These are phyloP conservation scores for Cavia aperea DNA, from an alignment of 2,113 vertebrate genomes.

Conservation along the genomic window DNA sequence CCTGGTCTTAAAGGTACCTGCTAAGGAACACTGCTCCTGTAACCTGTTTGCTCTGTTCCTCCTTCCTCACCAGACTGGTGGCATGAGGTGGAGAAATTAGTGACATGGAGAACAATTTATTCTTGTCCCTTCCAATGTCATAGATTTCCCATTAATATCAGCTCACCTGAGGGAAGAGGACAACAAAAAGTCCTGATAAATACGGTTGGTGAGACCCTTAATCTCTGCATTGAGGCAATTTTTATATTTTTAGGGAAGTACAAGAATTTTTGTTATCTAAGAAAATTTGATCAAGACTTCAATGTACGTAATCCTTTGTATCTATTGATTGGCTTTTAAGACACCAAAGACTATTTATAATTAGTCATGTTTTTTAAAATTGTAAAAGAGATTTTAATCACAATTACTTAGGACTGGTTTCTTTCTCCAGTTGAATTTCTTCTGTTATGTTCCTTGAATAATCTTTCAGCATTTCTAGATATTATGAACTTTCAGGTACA, in stretches of 20 bases:
- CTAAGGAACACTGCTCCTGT: background rate
- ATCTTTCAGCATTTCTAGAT: background rate
- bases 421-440: background rate
- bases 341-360: background rate
- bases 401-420: background rate
- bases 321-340: background rate
- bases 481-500: slow-evolving; percentile 7
- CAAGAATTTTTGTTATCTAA: background rate
- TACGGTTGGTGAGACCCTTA: background rate
- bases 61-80: too few relatives aligned
- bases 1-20: background rate
- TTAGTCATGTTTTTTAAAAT: background rate
- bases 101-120: rapidly evolving
- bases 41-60: rapidly evolving
- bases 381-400: background rate
- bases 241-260: background rate
- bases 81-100: too few relatives aligned
- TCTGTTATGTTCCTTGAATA: background rate
- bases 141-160: background rate
- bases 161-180: background rate
- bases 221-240: background rate
- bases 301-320: background rate
- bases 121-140: rapidly evolving
- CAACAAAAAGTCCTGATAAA: background rate
- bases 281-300: background rate